Evolutionary conservation across 2,888 invertebrate genomes (phyloP).

Genomic region (Ceriagrion tenellum): DNA sequence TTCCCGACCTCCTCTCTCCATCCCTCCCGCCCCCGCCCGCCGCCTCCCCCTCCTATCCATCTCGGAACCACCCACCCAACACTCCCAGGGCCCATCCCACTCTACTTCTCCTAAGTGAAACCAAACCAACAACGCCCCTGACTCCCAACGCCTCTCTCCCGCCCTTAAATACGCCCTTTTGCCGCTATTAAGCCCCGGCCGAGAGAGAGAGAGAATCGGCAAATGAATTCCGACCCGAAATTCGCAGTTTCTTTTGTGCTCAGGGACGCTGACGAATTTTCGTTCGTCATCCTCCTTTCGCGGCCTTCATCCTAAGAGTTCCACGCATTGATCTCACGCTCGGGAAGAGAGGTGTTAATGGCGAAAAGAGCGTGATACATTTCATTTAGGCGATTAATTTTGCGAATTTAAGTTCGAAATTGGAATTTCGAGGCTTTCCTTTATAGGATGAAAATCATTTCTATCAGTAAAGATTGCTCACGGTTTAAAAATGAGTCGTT

Average conservation of each 20-base stretch:
- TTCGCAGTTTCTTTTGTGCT: not conserved
- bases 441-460: not conserved
- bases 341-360: too few relatives aligned
- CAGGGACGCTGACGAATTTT: not conserved
- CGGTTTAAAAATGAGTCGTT: not conserved
- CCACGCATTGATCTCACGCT: too few relatives aligned
- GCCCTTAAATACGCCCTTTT: conserved; percentile 43
- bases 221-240: conserved; percentile 20
- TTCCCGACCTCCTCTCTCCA: not conserved
- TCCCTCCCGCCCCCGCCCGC: not conserved
- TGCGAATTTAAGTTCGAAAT: not conserved
- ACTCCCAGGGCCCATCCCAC: not conserved
- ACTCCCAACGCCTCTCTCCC: not conserved
- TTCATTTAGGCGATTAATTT: not conserved
- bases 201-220: not conserved
- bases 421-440: not conserved
- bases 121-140: conserved; percentile 48
- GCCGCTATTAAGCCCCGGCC: conserved; percentile 6
- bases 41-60: not conserved
- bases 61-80: not conserved
- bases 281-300: not conserved
- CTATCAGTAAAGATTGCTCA: not conserved
- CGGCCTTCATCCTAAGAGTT: too few relatives aligned
- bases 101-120: not conserved
- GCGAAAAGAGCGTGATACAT: not conserved